Evolutionary conservation across 2,888 invertebrate genomes (phyloP).

Genomic region (Pediacus dermestoides): DNA sequence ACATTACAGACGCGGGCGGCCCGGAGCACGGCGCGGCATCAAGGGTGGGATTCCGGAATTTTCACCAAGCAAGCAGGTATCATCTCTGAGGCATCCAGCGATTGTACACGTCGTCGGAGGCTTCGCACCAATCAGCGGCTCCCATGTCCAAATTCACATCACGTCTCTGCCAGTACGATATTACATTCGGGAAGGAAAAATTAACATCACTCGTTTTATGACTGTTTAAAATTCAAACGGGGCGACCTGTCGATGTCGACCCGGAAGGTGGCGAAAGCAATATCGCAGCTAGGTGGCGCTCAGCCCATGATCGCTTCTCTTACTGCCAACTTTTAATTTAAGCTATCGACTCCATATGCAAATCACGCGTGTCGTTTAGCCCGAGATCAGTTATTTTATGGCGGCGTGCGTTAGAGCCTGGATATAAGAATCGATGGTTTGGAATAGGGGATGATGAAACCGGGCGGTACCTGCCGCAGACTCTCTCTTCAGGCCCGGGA

Average conservation of each 20-base stretch:
- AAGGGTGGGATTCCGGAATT: slow-evolving; percentile 20
- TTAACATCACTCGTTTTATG: slow-evolving; percentile 52
- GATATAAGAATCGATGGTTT: slow-evolving; percentile 35
- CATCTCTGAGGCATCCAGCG: slow-evolving; percentile 26
- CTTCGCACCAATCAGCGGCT: slow-evolving; percentile 36
- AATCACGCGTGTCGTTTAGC: slow-evolving; percentile 49
- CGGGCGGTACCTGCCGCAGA: slow-evolving; percentile 35
- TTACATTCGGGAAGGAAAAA: slow-evolving; percentile 49
- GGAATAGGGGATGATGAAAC: slow-evolving; percentile 26
- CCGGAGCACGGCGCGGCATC: background rate
- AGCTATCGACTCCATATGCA: slow-evolving; percentile 48
- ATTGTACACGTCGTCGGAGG: too few species aligned
- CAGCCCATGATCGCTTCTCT: background rate
- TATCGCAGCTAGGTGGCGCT: slow-evolving; percentile 10
- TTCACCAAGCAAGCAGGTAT: slow-evolving; percentile 25
- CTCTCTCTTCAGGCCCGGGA: slow-evolving; percentile 15
- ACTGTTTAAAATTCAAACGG: slow-evolving; percentile 46
- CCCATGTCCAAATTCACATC: slow-evolving; percentile 29
- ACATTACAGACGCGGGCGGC: slow-evolving; percentile 16
- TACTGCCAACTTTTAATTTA: slow-evolving; percentile 43
- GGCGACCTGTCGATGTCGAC: slow-evolving; percentile 28
- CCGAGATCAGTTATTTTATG: slow-evolving; percentile 47
- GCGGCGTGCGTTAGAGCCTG: slow-evolving; percentile 32
- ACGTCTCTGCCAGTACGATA: slow-evolving; percentile 42
- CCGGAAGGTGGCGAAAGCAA: slow-evolving; percentile 25